phyloP scores from a whole-genome alignment of 1,140 invertebrate species.

The Triops cancriformis region DNA sequence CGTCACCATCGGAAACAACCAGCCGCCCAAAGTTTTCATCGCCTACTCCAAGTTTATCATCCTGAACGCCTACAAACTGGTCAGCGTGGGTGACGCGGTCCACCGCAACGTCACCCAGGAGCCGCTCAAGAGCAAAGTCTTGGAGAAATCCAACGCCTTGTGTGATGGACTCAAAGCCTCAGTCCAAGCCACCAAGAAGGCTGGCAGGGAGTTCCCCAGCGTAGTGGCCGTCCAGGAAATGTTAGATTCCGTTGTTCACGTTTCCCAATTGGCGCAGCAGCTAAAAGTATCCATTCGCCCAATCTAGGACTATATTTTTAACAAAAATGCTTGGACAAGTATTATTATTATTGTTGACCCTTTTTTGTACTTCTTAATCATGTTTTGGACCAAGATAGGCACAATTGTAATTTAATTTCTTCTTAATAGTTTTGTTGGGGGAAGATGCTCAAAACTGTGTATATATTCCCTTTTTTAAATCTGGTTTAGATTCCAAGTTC shows the following conservation, averaged over 20 bases:
- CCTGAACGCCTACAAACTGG: constrained; percentile 80
- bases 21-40: constrained; percentile 85
- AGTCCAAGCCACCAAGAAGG: constrained; percentile 78
- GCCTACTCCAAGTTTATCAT: constrained; percentile 90
- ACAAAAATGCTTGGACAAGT: neutral
- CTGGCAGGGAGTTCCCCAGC: constrained; percentile 81
- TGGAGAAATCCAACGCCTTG: constrained; percentile 69
- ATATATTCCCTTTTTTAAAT: neutral
- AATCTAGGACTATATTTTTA: neutral
- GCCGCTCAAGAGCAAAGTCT: constrained; percentile 59
- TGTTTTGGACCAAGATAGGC: neutral
- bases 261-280: constrained; percentile 65
- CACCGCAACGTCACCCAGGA: constrained; percentile 57
- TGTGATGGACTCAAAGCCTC: constrained; percentile 74
- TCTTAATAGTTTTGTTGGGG: neutral
- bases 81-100: constrained; percentile 87
- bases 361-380: neutral
- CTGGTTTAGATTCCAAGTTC: neutral
- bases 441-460: neutral
- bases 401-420: neutral
- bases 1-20: constrained; percentile 79
- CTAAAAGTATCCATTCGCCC: constrained; percentile 54
- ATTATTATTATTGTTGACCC: too few relatives aligned
- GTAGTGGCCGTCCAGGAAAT: constrained; percentile 83
- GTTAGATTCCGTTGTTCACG: constrained; percentile 78